Evolutionary conservation across 2,888 invertebrate genomes (phyloP).

Genomic region (Clunio marinus): DNA sequence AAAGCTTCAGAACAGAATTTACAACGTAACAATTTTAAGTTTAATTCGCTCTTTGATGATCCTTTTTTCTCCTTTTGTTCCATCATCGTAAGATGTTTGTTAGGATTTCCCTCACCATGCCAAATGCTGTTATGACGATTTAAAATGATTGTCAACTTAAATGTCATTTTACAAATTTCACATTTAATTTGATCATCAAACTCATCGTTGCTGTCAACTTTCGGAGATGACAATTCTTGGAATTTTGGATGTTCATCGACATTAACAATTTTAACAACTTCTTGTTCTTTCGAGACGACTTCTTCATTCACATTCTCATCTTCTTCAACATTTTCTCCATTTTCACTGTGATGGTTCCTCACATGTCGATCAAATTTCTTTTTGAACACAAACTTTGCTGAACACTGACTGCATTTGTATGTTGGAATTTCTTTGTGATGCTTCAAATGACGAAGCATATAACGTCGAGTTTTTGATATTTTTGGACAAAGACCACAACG

Average conservation of each 20-base stretch:
- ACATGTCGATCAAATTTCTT: slow-evolving; percentile 17
- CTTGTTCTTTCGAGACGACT: neutral
- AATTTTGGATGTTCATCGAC: slow-evolving; percentile 28
- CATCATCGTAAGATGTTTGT: neutral
- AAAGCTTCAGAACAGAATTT: slow-evolving; percentile 3
- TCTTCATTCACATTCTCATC: neutral
- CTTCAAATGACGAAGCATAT: slow-evolving; percentile 22
- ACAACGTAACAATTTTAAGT: neutral
- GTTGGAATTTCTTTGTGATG: slow-evolving; percentile 27
- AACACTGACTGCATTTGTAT: slow-evolving; percentile 13
- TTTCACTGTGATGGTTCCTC: neutral
- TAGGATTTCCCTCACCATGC: slow-evolving; percentile 12
- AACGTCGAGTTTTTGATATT: neutral
- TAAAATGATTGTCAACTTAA: slow-evolving; percentile 32
- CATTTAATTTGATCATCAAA: neutral
- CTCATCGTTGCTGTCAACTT: neutral
- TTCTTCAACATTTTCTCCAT: neutral
- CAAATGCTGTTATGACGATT: slow-evolving; percentile 18
- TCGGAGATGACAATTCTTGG: neutral
- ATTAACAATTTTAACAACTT: neutral
- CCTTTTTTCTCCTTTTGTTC: slow-evolving; percentile 29
- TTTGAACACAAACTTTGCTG: slow-evolving; percentile 22
- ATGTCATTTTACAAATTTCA: neutral
- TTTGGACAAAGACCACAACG: slow-evolving; percentile 19
- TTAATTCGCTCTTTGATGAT: neutral